A percentile compares a stretch with the other conserved stretches of the same genome.
Conservation (phyloP, 2,797 vertebrate species). For the Halcyon smyrnensis region DNA sequence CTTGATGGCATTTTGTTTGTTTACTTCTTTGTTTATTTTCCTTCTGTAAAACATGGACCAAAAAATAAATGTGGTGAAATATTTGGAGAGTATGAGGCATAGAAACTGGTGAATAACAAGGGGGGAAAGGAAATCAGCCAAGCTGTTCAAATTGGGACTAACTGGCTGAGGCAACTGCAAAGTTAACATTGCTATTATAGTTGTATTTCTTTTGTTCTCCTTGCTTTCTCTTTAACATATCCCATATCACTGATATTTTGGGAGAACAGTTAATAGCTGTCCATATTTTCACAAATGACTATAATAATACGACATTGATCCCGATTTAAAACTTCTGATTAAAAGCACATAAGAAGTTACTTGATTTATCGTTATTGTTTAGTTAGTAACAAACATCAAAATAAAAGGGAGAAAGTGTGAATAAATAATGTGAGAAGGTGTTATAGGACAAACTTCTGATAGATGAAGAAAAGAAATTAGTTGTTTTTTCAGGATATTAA, state of each 20-base stretch:
- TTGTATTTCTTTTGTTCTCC: not conserved
- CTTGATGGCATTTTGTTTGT: not conserved
- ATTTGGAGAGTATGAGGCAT: not conserved
- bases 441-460: not conserved
- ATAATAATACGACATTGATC: not conserved
- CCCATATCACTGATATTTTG: not conserved
- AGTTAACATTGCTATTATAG: not conserved
- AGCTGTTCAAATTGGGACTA: not conserved
- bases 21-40: not conserved
- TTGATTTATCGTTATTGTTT: not conserved
- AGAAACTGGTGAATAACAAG: not conserved
- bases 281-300: not conserved
- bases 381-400: not conserved
- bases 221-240: not conserved
- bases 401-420: not conserved
- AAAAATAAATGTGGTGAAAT: not conserved
- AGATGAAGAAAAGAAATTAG: not conserved
- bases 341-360: not conserved
- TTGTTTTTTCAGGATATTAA: not conserved
- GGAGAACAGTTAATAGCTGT: not conserved
- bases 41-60: not conserved
- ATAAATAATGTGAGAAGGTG: not conserved
- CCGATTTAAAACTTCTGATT: not conserved
- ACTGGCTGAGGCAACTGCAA: not conserved
- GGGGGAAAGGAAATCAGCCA: rapidly evolving